Evolutionary conservation across 2,113 vertebrate genomes (phyloP).

Genomic region (Sterna hirundo): DNA sequence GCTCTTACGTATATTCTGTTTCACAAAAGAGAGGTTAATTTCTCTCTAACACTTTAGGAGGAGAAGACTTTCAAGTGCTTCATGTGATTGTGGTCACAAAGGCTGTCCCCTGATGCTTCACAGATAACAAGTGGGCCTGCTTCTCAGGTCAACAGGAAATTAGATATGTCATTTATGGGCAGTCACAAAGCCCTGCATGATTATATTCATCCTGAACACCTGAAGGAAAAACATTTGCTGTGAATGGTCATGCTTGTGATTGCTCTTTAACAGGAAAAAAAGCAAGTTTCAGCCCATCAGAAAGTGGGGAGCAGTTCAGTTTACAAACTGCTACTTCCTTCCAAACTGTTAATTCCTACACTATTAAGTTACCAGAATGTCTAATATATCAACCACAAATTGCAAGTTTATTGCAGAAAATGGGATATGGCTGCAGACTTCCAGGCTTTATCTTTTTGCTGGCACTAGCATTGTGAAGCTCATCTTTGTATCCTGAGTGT

Average conservation of each 20-base stretch:
- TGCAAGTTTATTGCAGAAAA: background rate
- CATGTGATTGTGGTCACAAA: background rate
- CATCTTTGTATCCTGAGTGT: background rate
- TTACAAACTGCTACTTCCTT: background rate
- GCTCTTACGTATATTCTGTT: background rate
- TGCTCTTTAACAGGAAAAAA: background rate
- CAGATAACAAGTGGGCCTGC: background rate
- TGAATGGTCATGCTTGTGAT: background rate
- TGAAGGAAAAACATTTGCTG: background rate
- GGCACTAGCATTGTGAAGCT: background rate
- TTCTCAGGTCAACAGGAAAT: background rate
- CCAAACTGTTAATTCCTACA: background rate
- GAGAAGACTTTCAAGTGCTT: background rate
- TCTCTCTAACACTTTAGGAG: background rate
- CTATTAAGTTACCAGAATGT: background rate
- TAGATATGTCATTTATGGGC: background rate
- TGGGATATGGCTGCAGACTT: background rate
- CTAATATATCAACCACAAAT: background rate
- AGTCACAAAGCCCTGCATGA: background rate
- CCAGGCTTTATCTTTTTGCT: background rate
- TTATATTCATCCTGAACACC: background rate
- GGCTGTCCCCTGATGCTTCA: background rate
- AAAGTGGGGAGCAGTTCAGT: background rate
- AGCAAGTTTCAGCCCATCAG: background rate
- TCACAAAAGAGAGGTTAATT: background rate